phyloP scores from a whole-genome alignment of 2,888 invertebrate species.

The Amphiduros pacificus region DNA sequence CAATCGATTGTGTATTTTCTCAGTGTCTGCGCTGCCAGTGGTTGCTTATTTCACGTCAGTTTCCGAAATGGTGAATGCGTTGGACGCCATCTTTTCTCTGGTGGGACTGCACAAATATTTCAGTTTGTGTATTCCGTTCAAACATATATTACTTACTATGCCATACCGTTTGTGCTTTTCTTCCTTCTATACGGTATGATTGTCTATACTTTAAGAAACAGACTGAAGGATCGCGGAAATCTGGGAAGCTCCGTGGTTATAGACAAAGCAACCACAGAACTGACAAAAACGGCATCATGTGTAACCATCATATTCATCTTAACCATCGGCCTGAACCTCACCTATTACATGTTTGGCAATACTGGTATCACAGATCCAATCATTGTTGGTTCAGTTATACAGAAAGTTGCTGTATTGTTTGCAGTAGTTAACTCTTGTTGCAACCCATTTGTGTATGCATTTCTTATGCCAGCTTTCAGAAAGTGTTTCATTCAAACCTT shows the following conservation, averaged over 20 bases:
- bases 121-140: constrained; percentile 26
- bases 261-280: constrained; percentile 22
- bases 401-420: constrained; percentile 27
- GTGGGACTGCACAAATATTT: constrained; percentile 16
- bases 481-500: constrained; percentile 19
- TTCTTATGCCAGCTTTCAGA: constrained; percentile 27
- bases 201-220: constrained; percentile 10
- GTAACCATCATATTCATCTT: constrained; percentile 28
- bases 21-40: constrained; percentile 22
- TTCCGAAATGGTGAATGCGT: constrained; percentile 15
- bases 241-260: constrained; percentile 21
- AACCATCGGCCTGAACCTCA: constrained; percentile 27
- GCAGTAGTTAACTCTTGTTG: constrained; percentile 24
- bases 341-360: constrained; percentile 29
- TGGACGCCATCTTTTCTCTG: constrained; percentile 24
- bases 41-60: constrained; percentile 24
- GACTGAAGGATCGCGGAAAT: constrained; percentile 16
- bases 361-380: constrained; percentile 21
- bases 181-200: constrained; percentile 21
- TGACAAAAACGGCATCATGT: constrained; percentile 27
- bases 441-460: constrained; percentile 28
- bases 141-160: constrained; percentile 27
- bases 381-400: constrained; percentile 22
- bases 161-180: constrained; percentile 25
- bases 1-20: constrained; percentile 19